These are phyloP conservation scores for Propithecus deckenii DNA, from an alignment of 2,797 vertebrate species.

Conservation along the genomic window DNA sequence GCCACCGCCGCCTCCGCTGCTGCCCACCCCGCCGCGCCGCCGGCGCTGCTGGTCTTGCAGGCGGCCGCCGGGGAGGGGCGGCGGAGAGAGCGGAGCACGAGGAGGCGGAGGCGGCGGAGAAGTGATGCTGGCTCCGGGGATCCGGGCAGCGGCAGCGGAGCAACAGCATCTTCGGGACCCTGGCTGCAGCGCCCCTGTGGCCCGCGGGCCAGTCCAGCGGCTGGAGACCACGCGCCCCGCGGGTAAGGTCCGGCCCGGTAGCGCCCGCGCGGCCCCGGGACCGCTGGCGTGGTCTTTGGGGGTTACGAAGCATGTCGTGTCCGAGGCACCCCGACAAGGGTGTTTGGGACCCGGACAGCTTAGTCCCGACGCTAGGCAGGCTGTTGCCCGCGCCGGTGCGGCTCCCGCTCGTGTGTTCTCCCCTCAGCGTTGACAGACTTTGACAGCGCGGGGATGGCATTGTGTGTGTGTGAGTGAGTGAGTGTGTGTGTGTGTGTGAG, in stretches of 20 bases:
- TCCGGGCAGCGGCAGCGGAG: constrained; percentile 67
- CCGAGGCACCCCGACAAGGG: background rate
- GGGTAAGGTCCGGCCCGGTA: constrained; percentile 77
- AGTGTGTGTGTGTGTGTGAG: background rate
- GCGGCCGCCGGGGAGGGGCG: constrained; percentile 63
- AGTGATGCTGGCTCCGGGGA: constrained; percentile 82
- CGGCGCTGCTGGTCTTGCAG: constrained; percentile 28
- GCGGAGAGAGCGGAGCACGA: constrained; percentile 38
- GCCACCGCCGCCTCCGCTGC: constrained; percentile 45
- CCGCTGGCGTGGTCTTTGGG: background rate
- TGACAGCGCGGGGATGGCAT: constrained; percentile 57
- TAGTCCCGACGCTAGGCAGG: constrained; percentile 15
- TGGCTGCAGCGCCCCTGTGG: constrained; percentile 63
- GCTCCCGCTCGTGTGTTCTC: constrained; percentile 6
- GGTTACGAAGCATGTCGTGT: background rate
- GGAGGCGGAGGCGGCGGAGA: constrained; percentile 73
- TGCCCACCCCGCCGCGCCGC: constrained; percentile 45
- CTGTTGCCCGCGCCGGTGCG: background rate
- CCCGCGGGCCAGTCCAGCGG: constrained; percentile 61
- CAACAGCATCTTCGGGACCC: constrained; percentile 68
- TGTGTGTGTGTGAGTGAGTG: constrained; percentile 24
- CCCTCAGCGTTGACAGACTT: constrained; percentile 46
- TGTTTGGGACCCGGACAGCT: constrained; percentile 33
- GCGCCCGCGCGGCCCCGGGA: background rate
- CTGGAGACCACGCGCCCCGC: constrained; percentile 60